Percentiles rank a stretch among this genome's conserved stretches.
Evolutionary conservation across 1,140 invertebrate species (phyloP).

Genomic region (Apis florea): DNA sequence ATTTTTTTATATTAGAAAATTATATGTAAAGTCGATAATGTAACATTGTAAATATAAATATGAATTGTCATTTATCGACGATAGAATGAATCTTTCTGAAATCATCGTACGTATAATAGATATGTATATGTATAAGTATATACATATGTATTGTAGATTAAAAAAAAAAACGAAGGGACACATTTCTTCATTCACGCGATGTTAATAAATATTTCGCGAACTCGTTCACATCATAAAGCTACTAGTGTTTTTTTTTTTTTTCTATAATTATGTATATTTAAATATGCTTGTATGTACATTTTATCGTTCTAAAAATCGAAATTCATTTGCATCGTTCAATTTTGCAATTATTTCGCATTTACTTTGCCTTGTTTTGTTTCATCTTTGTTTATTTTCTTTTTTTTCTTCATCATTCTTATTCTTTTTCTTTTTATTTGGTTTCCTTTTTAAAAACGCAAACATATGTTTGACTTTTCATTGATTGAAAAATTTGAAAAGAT

Average conservation of each 20-base stretch:
- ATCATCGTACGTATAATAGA: neutral
- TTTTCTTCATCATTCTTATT: neutral
- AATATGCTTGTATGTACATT: no score
- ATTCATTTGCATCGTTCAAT: neutral
- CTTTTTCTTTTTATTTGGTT: neutral
- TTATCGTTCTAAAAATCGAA: neutral
- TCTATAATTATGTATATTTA: neutral
- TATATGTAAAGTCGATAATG: no score
- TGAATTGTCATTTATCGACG: no score
- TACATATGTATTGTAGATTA: neutral
- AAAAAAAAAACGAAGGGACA: neutral
- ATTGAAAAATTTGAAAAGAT: neutral
- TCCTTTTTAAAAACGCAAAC: neutral
- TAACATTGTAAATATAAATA: no score
- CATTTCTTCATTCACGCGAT: neutral
- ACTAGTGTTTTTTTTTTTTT: neutral
- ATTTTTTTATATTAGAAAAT: no score
- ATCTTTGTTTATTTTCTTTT: neutral
- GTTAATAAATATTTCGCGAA: neutral
- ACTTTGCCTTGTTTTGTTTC: neutral
- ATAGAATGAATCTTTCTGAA: no score
- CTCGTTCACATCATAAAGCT: neutral
- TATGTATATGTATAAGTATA: no score
- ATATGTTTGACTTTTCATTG: neutral
- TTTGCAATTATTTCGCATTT: neutral